Evolutionary conservation across 2,797 vertebrate species (phyloP).

Genomic region (Chloroceryle inda): DNA sequence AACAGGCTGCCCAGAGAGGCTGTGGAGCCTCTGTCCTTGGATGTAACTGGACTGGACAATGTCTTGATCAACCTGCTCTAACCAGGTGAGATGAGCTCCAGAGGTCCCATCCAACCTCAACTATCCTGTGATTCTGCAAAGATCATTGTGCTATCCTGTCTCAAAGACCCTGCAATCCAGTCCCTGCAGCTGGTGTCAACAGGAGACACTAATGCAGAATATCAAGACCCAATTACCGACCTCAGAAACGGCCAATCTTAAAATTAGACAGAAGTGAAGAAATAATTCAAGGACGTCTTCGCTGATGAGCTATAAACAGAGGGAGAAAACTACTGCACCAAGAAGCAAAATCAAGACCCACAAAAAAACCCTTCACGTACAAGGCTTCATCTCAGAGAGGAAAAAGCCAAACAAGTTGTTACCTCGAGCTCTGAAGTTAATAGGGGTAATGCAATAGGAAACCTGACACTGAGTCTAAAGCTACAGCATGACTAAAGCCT

Average conservation of each 20-base stretch:
- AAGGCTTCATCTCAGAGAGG: background rate
- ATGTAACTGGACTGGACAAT: background rate
- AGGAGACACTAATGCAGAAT: background rate
- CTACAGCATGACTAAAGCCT: background rate
- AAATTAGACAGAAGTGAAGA: background rate
- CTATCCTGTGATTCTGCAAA: background rate
- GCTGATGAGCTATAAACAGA: background rate
- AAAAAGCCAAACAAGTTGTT: background rate
- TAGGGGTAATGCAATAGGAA: slow-evolving; percentile 15
- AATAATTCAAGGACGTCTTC: background rate
- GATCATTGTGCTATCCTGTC: background rate
- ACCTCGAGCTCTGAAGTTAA: background rate
- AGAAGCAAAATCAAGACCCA: background rate
- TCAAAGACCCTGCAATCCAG: background rate
- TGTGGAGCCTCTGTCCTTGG: background rate
- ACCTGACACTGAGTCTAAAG: slow-evolving; percentile 20
- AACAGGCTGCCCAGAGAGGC: background rate
- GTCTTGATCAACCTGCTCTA: background rate
- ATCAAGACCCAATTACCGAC: background rate
- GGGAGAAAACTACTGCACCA: background rate
- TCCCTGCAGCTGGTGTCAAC: background rate
- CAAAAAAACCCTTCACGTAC: background rate
- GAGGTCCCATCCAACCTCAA: background rate
- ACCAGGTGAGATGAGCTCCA: background rate
- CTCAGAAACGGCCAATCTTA: background rate